Evolutionary conservation across 2,113 vertebrate genomes (phyloP).

Genomic region (Serinus canaria): DNA sequence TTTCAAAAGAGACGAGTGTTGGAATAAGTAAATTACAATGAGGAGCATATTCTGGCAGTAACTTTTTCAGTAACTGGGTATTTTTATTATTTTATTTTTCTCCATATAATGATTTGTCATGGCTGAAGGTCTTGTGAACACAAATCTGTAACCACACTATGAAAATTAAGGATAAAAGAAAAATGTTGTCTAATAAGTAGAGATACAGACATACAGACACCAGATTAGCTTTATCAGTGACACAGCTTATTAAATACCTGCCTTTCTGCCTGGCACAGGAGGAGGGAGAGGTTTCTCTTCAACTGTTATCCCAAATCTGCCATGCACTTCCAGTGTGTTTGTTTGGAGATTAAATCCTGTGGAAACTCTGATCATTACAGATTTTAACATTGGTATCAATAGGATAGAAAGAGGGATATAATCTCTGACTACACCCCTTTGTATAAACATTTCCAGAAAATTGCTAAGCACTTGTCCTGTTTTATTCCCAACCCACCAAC

Average conservation of each 20-base stretch:
- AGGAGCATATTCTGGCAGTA: background rate
- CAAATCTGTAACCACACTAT: background rate
- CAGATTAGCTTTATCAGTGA: background rate
- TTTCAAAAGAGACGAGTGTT: background rate
- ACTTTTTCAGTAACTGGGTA: background rate
- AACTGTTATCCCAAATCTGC: background rate
- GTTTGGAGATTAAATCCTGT: background rate
- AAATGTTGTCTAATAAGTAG: background rate
- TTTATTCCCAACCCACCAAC: background rate
- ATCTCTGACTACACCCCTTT: background rate
- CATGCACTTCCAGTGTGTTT: background rate
- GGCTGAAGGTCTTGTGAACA: background rate
- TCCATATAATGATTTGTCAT: background rate
- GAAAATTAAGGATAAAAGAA: background rate
- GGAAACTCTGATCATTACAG: background rate
- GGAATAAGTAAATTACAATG: background rate
- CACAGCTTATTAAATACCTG: background rate
- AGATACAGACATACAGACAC: background rate
- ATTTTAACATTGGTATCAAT: background rate
- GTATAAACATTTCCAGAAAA: background rate
- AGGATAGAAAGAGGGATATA: background rate
- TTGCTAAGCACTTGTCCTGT: background rate
- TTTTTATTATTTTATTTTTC: background rate
- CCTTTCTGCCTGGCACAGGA: background rate
- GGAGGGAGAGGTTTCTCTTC: background rate